phyloP scores from a whole-genome alignment of 2,797 vertebrate genomes.

The Pipistrellus nathusii region DNA sequence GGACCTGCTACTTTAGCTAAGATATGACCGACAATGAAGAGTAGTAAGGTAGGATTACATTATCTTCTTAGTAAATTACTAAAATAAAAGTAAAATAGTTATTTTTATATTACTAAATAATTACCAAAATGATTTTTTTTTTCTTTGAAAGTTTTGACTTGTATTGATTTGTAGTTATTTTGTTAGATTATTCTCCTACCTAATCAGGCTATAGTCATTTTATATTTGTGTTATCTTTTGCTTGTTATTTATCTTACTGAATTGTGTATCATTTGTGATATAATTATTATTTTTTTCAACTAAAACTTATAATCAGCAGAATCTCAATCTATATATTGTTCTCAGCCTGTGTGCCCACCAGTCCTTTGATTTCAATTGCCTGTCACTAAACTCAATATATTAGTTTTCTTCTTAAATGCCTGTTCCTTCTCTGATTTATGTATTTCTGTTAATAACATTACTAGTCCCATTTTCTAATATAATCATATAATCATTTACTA shows the following conservation, averaged over 20 bases:
- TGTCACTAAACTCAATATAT: neutral
- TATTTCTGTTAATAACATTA: constrained; percentile 38
- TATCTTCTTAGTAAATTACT: constrained; percentile 47
- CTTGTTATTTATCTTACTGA: constrained; percentile 22
- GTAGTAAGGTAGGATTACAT: constrained; percentile 74
- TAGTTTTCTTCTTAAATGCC: constrained; percentile 29
- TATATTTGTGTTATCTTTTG: constrained; percentile 22
- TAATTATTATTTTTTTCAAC: constrained; percentile 22
- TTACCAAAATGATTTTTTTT: neutral
- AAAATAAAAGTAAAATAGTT: neutral
- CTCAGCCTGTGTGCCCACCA: neutral
- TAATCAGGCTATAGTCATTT: neutral
- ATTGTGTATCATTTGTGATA: constrained; percentile 52
- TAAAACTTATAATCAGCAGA: constrained; percentile 23
- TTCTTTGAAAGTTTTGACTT: constrained; percentile 38
- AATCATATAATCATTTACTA: constrained; percentile 5
- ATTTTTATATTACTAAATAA: neutral
- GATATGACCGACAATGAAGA: constrained; percentile 54
- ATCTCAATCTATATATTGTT: neutral
- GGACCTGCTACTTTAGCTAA: constrained; percentile 74
- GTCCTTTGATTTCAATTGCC: neutral
- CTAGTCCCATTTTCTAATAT: neutral
- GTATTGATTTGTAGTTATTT: constrained; percentile 45
- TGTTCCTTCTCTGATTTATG: neutral
- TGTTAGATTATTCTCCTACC: constrained; percentile 18